phyloP scores from a whole-genome alignment of 2,113 vertebrate genomes.

The Galbula dea region DNA sequence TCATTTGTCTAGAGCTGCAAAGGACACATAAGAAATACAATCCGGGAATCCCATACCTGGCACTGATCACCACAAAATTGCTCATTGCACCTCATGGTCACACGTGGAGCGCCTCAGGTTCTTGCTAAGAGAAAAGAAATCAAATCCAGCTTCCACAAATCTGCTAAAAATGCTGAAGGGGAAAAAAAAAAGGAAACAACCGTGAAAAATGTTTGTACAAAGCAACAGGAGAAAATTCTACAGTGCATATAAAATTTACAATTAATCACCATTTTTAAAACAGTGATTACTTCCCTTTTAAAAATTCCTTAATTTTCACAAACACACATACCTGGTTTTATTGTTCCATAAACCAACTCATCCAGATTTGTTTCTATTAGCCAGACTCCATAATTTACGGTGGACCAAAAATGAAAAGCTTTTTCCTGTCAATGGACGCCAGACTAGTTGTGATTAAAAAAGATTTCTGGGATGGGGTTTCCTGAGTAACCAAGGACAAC shows the following conservation, averaged over 20 bases:
- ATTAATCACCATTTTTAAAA: background rate
- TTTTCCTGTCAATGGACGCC: background rate
- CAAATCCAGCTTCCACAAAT: background rate
- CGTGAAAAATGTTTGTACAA: background rate
- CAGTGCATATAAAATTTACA: background rate
- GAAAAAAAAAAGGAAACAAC: background rate
- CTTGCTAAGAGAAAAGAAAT: background rate
- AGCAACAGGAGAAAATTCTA: background rate
- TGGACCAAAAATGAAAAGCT: background rate
- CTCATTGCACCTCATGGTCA: background rate
- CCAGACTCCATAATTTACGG: background rate
- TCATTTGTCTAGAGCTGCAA: background rate
- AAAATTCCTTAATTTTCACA: background rate
- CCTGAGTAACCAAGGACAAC: background rate
- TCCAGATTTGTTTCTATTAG: background rate
- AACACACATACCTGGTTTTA: background rate
- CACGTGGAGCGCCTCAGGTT: background rate
- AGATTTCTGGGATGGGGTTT: conserved; percentile 1
- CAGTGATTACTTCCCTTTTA: background rate
- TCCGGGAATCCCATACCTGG: background rate
- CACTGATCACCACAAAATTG: background rate
- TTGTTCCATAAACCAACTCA: background rate
- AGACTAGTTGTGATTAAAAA: conserved; percentile 4
- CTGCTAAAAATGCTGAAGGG: background rate
- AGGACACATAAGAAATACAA: background rate